Conservation (phyloP, 1,140 invertebrate genomes). For the Leguminivora glycinivorella region DNA sequence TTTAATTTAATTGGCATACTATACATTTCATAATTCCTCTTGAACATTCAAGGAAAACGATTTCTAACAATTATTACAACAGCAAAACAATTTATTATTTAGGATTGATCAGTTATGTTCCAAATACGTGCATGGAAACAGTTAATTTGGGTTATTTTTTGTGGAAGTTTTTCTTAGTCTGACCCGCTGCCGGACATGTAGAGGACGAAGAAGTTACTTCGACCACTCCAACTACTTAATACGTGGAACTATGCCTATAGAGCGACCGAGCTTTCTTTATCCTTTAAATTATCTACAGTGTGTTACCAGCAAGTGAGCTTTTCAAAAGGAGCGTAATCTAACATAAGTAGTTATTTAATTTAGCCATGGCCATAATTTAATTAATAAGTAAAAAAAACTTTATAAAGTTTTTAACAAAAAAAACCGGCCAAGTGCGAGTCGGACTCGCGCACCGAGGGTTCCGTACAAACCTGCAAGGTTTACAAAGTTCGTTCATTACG, state of each 20-base stretch:
- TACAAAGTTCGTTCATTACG: too few relatives aligned
- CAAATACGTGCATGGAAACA: conserved; percentile 34
- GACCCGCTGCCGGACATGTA: conserved; percentile 29
- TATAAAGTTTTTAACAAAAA: too few relatives aligned
- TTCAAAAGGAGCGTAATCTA: too few relatives aligned
- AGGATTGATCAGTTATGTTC: conserved; percentile 25
- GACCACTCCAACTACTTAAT: conserved; percentile 32
- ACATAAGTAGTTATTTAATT: too few relatives aligned
- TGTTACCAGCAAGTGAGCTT: too few relatives aligned
- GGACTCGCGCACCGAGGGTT: too few relatives aligned
- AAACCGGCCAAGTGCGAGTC: too few relatives aligned
- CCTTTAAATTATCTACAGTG: neutral
- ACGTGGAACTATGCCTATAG: conserved; percentile 43
- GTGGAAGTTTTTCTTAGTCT: conserved; percentile 31
- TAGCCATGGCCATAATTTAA: too few relatives aligned
- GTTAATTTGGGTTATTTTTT: conserved; percentile 32
- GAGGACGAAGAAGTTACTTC: conserved; percentile 10
- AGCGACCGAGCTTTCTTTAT: conserved; percentile 29
- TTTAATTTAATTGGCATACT: too few relatives aligned
- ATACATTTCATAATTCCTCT: too few relatives aligned
- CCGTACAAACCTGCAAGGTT: too few relatives aligned
- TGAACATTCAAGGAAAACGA: neutral
- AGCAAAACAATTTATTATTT: conserved; percentile 2
- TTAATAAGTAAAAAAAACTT: too few relatives aligned
- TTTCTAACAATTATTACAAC: neutral